Conservation (phyloP, 2,888 invertebrate genomes). For the Lycaena phlaeas region DNA sequence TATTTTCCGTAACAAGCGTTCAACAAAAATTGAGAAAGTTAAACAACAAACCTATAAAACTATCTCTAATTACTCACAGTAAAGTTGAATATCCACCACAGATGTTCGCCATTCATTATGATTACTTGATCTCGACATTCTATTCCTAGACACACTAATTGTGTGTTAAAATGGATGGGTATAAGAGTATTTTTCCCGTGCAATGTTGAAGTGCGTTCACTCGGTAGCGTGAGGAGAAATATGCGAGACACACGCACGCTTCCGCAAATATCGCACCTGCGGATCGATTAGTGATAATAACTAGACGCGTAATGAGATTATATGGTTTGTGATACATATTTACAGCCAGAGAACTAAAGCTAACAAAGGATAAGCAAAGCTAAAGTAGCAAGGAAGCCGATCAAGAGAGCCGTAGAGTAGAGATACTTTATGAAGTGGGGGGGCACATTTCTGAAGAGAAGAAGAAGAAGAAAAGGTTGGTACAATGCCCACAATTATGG, state of each 20-base stretch:
- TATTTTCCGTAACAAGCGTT: conserved; percentile 3
- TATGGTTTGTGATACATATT: no score
- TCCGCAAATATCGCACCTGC: conserved; percentile 27
- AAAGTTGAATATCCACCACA: not conserved
- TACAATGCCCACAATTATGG: no score
- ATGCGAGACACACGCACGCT: conserved; percentile 25
- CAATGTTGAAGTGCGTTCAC: conserved; percentile 23
- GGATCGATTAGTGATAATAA: not conserved
- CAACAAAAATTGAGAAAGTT: conserved; percentile 2
- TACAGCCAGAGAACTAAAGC: no score
- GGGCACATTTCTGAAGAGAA: no score
- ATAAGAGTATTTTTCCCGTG: not conserved
- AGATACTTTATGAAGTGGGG: no score
- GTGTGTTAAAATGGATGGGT: not conserved
- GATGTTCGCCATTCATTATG: conserved; percentile 3
- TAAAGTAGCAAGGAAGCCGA: no score
- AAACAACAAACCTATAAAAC: not conserved
- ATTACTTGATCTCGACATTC: conserved; percentile 2
- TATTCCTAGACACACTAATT: not conserved
- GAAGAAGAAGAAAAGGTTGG: no score
- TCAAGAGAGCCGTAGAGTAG: no score
- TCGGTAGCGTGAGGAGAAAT: conserved; percentile 27
- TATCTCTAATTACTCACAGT: not conserved
- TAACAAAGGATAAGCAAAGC: no score
- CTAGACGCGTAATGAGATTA: not conserved